Percentiles rank a stretch among this genome's conserved stretches.
Conservation (phyloP, 2,797 vertebrate species). For the Typhlichthys eigenmanni region DNA sequence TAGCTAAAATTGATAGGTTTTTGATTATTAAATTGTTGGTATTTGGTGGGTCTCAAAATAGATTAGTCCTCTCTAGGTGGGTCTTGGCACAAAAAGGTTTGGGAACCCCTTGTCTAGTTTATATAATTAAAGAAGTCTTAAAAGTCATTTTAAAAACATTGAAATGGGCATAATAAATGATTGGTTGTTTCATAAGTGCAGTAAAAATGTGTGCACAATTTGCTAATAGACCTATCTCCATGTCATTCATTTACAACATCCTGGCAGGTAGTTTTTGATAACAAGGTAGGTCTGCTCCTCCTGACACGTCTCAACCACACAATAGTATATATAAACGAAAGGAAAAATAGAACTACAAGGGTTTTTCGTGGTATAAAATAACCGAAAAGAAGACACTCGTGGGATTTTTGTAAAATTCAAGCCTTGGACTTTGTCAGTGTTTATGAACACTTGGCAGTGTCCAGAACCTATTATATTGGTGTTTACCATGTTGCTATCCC, state of each 20-base stretch:
- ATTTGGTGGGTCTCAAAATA: too few species aligned
- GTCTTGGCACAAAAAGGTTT: not conserved
- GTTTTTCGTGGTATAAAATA: too few species aligned
- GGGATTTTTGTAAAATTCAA: too few species aligned
- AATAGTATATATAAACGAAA: conserved; percentile 55
- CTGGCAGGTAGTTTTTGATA: conserved; percentile 46
- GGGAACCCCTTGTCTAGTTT: not conserved
- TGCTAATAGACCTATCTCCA: conserved; percentile 25
- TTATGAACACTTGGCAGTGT: too few species aligned
- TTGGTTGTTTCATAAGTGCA: conserved; percentile 31
- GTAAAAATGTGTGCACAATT: not conserved
- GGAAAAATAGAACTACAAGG: conserved; percentile 39
- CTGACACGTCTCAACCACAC: conserved; percentile 31
- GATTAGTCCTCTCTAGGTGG: too few species aligned
- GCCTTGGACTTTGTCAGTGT: too few species aligned
- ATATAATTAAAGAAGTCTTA: not conserved
- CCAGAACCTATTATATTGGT: too few species aligned
- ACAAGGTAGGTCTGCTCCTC: conserved; percentile 21
- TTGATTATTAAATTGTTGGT: too few species aligned
- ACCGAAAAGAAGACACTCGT: too few species aligned
- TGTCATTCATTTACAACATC: conserved; percentile 49
- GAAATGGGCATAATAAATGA: conserved; percentile 14
- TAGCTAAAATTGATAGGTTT: too few species aligned
- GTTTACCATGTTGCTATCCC: too few species aligned
- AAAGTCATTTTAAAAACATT: not conserved